Base-by-base conservation (phyloP, 2,113 vertebrate genomes). In the Etia nguti region DNA sequence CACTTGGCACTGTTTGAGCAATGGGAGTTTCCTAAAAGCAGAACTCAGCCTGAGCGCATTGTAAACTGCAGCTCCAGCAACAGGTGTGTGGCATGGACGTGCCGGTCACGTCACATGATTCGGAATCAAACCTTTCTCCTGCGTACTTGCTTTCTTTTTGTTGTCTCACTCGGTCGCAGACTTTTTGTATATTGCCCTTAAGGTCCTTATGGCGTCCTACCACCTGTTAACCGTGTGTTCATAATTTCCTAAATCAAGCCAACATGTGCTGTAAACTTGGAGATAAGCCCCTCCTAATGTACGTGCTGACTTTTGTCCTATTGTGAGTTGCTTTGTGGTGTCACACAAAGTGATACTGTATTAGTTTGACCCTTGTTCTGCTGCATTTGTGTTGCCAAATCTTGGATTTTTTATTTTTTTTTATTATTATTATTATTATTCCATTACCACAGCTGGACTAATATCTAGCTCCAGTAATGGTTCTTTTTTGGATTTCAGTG, bases 281-380 rank as follows among this genome's bases (percentile, higher is more conserved):
- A 82, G 46, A 24, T 56, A 81, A 52, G 41, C n/a, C 50, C 80
- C 20, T 57, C 70, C 20, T 84, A 79, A 38, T 88, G 79, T 84
- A 80, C 80, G 84, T 57, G 24, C 80, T 81, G 89, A 89, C 91
- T 81, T 94, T 93, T 95, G 92, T 86, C 86, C 92, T 86, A 38
- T 86, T 87, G 92, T 89, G 24, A 56, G 41, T 79, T 15, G 31
- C 75, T n/a, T 55, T 81, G 92, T 95, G 95, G 90, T 88, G 10
- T 92, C 93, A 95, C 87, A 80, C 84, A 10, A 77, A 92, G 81
- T 88, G 88, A 92, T 92, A 90, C 85, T 82, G 83, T 93, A 92
- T 90, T 94, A 88, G 46, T 79, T 75, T 89, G 90, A 94, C 93
- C 93, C 89, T 94, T 94, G 93, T 43, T 92, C 90, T 73, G 62